Evolutionary conservation across 2,888 invertebrate species (phyloP).

Genomic region (Xestia sexstrigata): DNA sequence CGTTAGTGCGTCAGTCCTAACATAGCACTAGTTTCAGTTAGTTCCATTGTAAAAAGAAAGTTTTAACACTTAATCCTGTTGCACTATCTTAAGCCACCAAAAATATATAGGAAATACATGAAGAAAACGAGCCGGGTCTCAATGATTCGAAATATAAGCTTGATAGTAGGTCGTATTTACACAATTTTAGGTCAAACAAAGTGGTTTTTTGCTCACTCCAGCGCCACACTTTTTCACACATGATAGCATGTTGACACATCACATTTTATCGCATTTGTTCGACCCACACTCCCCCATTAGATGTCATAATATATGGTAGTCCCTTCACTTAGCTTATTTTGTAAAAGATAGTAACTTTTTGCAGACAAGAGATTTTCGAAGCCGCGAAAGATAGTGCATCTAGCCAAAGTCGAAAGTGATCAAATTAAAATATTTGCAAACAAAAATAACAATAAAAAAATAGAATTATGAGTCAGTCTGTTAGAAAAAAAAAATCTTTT

Average conservation of each 20-base stretch:
- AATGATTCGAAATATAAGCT: neutral
- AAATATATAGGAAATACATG: neutral
- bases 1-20: slow-evolving; percentile 70
- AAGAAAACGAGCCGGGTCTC: neutral
- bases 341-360: slow-evolving; percentile 16
- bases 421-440: slow-evolving; percentile 53
- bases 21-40: slow-evolving; percentile 65
- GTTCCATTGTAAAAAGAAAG: slow-evolving; percentile 47
- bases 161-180: neutral
- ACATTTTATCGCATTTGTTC: slow-evolving; percentile 37
- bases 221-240: slow-evolving; percentile 26
- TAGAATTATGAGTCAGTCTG: slow-evolving; percentile 65
- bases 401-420: slow-evolving; percentile 33
- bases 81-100: slow-evolving; percentile 38
- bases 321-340: neutral
- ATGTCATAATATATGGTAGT: slow-evolving; percentile 13
- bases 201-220: neutral
- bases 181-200: slow-evolving; percentile 14
- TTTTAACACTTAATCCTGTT: slow-evolving; percentile 35
- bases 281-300: slow-evolving; percentile 11
- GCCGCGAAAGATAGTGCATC: slow-evolving; percentile 61
- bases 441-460: slow-evolving; percentile 59
- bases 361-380: no score
- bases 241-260: slow-evolving; percentile 20
- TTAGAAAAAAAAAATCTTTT: slow-evolving; percentile 57